These are phyloP conservation scores for Dione vanillae DNA, from an alignment of 2,888 invertebrate genomes.

Conservation along the genomic window DNA sequence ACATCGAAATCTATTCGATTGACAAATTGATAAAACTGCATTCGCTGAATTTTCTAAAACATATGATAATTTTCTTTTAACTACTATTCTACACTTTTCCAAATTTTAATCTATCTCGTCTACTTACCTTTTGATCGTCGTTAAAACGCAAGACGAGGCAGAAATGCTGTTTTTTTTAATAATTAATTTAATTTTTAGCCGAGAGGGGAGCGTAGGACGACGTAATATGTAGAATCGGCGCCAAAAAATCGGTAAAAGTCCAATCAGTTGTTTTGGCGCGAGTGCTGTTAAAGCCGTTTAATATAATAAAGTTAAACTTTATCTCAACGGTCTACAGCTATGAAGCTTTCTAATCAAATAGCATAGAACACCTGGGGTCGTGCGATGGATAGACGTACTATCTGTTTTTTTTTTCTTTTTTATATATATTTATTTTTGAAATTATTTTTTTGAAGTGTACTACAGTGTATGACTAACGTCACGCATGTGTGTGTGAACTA, in stretches of 20 bases:
- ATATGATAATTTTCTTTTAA: slow-evolving; percentile 26
- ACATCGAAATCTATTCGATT: neutral
- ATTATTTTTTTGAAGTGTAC: slow-evolving; percentile 33
- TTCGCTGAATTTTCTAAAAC: slow-evolving; percentile 31
- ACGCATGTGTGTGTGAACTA: slow-evolving; percentile 73
- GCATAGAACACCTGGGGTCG: slow-evolving; percentile 67
- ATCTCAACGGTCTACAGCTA: slow-evolving; percentile 63
- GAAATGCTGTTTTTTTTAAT: slow-evolving; percentile 35
- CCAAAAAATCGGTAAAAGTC: slow-evolving; percentile 73
- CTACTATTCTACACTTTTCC: slow-evolving; percentile 27
- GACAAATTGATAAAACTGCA: slow-evolving; percentile 40
- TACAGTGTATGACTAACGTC: slow-evolving; percentile 54
- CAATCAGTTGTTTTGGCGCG: slow-evolving; percentile 59
- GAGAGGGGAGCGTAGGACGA: slow-evolving; percentile 80
- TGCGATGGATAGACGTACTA: slow-evolving; percentile 66
- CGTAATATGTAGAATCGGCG: slow-evolving; percentile 72
- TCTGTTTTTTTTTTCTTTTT: slow-evolving; percentile 51
- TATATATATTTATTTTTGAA: slow-evolving; percentile 39
- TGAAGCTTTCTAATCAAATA: slow-evolving; percentile 70
- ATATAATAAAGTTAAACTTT: slow-evolving; percentile 55
- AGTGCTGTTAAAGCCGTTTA: slow-evolving; percentile 63
- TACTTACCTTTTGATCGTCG: slow-evolving; percentile 14
- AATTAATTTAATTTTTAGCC: slow-evolving; percentile 80
- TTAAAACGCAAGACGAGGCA: neutral
- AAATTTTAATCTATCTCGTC: slow-evolving; percentile 11